Evolutionary conservation across 2,888 invertebrate species (phyloP).

Genomic region (Drosophila kambysellisi): DNA sequence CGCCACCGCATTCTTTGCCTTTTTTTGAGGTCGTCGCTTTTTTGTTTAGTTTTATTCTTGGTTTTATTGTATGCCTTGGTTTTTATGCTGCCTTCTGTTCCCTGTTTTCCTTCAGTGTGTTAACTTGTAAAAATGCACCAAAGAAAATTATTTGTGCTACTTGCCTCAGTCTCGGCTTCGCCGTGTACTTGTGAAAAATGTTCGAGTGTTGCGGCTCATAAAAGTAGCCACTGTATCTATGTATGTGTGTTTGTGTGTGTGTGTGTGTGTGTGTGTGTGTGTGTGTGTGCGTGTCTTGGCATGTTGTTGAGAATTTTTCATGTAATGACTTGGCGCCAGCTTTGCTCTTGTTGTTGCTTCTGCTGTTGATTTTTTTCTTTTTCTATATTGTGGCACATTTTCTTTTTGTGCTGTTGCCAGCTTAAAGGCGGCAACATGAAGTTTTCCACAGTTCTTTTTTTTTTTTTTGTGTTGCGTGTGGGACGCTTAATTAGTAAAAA

Average conservation of each 20-base stretch:
- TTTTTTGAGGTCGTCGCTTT: conserved; percentile 10
- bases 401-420: conserved; percentile 29
- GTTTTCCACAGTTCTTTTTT: conserved; percentile 44
- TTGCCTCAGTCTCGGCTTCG: conserved; percentile 14
- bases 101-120: conserved; percentile 35
- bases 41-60: conserved; percentile 48
- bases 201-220: conserved; percentile 62
- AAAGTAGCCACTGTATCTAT: conserved; percentile 56
- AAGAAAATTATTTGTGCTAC: conserved; percentile 55
- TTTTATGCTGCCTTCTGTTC: conserved; percentile 34
- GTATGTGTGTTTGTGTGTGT: no score
- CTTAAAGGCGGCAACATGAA: conserved; percentile 53
- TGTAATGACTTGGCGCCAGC: conserved; percentile 74
- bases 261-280: neutral
- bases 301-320: conserved; percentile 66
- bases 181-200: conserved; percentile 57
- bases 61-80: conserved; percentile 43
- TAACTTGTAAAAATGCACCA: conserved; percentile 63
- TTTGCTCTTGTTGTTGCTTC: conserved; percentile 40
- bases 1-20: conserved; percentile 9
- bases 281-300: conserved; percentile 40
- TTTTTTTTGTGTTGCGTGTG: conserved; percentile 42
- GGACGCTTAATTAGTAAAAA: conserved; percentile 68
- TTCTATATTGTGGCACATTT: conserved; percentile 45
- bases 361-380: neutral